phyloP scores from a whole-genome alignment of 2,113 vertebrate species.

The Erinaceus europaeus region DNA sequence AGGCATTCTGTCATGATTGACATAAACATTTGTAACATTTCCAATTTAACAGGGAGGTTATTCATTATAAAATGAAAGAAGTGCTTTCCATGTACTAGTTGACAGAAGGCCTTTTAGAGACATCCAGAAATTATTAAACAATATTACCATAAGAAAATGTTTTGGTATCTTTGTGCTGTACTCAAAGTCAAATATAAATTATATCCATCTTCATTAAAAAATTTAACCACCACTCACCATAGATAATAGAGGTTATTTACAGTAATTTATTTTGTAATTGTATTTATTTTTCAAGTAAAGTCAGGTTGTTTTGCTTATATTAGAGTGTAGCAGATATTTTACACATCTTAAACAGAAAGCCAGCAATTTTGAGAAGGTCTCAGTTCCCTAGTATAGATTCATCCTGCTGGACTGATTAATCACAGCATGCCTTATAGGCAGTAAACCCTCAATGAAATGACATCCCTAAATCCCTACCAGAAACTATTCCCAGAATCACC shows the following conservation, averaged over 20 bases:
- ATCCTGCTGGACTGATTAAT: slow-evolving; percentile 17
- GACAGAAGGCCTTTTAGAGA: slow-evolving; percentile 8
- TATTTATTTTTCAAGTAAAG: not conserved
- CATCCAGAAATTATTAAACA: slow-evolving; percentile 1
- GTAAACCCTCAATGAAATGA: not conserved
- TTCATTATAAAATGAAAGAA: slow-evolving; percentile 51
- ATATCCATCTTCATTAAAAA: not conserved
- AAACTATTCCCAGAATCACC: not conserved
- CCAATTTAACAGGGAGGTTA: slow-evolving; percentile 54
- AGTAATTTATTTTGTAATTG: slow-evolving; percentile 1
- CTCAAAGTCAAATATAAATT: not conserved
- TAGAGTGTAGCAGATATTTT: not conserved
- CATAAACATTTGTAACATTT: slow-evolving; percentile 62
- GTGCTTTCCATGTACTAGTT: not conserved
- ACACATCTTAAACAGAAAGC: not conserved
- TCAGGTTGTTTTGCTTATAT: not conserved
- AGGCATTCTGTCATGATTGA: slow-evolving; percentile 60
- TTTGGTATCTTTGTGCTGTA: not conserved
- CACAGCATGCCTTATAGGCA: not conserved
- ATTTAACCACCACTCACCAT: not conserved
- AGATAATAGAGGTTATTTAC: not conserved
- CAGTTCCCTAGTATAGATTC: not conserved
- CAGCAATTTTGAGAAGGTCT: slow-evolving; percentile 34
- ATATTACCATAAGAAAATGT: slow-evolving; percentile 10
- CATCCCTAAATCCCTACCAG: not conserved